Conservation (phyloP, 53 echinoderm and acorn worm genomes). For the Temnopleurus reevesii region DNA sequence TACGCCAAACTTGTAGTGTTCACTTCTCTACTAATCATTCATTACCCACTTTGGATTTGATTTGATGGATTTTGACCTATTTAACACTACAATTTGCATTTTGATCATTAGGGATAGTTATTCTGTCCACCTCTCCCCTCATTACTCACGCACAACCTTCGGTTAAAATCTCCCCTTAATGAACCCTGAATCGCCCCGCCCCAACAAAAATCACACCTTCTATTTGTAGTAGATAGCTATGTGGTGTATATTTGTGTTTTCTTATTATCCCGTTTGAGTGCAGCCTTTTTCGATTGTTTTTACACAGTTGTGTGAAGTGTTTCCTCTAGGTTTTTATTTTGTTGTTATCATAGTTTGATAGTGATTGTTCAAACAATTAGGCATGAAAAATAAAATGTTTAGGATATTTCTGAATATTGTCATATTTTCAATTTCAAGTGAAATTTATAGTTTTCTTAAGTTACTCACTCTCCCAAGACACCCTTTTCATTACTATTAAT, state of each 20-base stretch:
- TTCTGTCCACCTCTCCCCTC: background rate
- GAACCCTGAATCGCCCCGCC: background rate
- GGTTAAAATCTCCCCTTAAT: background rate
- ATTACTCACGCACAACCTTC: background rate
- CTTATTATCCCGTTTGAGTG: constrained; percentile 4
- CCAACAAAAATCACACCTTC: background rate
- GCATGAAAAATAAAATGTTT: background rate
- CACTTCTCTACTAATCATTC: constrained; percentile 6
- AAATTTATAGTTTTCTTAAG: too few species aligned
- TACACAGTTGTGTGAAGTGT: background rate
- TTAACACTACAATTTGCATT: constrained; percentile 8
- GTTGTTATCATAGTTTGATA: too few species aligned
- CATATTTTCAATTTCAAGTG: too few species aligned
- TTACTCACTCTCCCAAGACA: too few species aligned
- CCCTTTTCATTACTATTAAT: too few species aligned
- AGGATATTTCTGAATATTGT: too few species aligned
- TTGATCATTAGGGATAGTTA: background rate
- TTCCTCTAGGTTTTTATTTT: background rate
- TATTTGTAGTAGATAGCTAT: constrained; percentile 10
- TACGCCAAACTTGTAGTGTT: background rate
- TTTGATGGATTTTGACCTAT: background rate
- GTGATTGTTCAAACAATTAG: background rate
- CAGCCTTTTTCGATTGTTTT: background rate
- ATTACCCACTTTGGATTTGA: background rate
- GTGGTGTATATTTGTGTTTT: background rate